Evolutionary conservation across 1,140 invertebrate species (phyloP), one percentile per base, ranked within the genome.

Genomic region (Psilanteris sp.): DNA sequence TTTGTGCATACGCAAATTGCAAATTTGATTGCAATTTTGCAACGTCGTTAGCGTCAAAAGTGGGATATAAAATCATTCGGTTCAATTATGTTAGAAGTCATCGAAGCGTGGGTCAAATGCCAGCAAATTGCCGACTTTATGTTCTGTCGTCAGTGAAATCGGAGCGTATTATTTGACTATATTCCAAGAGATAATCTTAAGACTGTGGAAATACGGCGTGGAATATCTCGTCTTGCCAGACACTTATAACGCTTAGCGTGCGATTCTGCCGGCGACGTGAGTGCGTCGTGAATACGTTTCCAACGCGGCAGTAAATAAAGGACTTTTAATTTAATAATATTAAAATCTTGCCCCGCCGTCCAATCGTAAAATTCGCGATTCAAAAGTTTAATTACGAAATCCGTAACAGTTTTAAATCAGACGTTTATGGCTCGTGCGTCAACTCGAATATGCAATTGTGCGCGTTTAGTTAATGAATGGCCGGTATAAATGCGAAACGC

Each of bases 131-230:
- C 24, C 34, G 41, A 11, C 43, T 68, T 68, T 68, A 68, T 59
- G 41, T 68, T 26, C 43, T 59, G 52, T 59, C 52, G 52, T 57
- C 43, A 27, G 52, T 68, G 34, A 57, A 68, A 57, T 68, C 64
- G 64, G 64, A 68, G 32, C 27, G 36, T 55, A 50, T 67, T 55
- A 67, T 68, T 68, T 59, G 52, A 68, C 43, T 68, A 68, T 68
- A 68, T 68, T 55, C 52, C 48, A 15, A 26, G 52, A 68, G 52
- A 59, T 68, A 57, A 68, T 59, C 64, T 57, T 9, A 0, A 5
- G 26, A 43, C 34, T 46, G 41, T 1, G 50, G 29, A 55, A n/a
- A n/a, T 66, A 66, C 15, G 24, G 16, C 61, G 22, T 20, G 36
- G 43, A 68, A 59, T 68, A 59, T 57, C 52, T 50, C 32, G 20